Percentiles rank a stretch among this genome's conserved stretches.
phyloP scores from a whole-genome alignment of 2,888 invertebrate species.

The Hypolimnas misippus region DNA sequence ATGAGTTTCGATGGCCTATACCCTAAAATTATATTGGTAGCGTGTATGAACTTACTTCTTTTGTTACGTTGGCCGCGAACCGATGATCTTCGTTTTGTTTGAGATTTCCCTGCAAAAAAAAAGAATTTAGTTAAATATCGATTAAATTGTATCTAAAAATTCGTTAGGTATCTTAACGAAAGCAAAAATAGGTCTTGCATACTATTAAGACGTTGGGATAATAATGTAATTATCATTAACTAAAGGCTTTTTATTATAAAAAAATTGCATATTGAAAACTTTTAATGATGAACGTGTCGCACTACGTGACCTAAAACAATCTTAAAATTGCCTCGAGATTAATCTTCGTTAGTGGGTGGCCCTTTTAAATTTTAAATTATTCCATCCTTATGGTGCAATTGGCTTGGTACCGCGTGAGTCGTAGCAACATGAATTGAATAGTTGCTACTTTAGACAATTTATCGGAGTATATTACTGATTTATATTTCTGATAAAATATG shows the following conservation, averaged over 20 bases:
- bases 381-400: conserved; percentile 39
- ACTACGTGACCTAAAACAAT: conserved; percentile 15
- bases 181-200: no score
- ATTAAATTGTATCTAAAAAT: no score
- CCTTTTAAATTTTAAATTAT: conserved; percentile 40
- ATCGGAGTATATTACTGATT: not conserved
- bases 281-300: not conserved
- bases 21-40: not conserved
- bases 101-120: conserved; percentile 79
- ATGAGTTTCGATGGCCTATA: not conserved
- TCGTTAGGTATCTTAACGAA: no score
- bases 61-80: conserved; percentile 81
- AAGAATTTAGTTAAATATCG: not conserved
- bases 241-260: not conserved
- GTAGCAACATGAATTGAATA: conserved; percentile 18
- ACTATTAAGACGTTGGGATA: no score
- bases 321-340: conserved; percentile 20
- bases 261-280: not conserved
- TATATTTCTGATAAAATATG: no score
- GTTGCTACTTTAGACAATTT: conserved; percentile 9
- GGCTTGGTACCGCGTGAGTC: conserved; percentile 24
- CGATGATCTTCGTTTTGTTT: conserved; percentile 85
- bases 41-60: conserved; percentile 66
- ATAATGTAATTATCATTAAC: no score
- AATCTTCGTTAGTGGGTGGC: conserved; percentile 33